Percentiles rank a stretch among this genome's conserved stretches.
Evolutionary conservation across 2,888 invertebrate genomes (phyloP).

Genomic region (Tridacna crocea): DNA sequence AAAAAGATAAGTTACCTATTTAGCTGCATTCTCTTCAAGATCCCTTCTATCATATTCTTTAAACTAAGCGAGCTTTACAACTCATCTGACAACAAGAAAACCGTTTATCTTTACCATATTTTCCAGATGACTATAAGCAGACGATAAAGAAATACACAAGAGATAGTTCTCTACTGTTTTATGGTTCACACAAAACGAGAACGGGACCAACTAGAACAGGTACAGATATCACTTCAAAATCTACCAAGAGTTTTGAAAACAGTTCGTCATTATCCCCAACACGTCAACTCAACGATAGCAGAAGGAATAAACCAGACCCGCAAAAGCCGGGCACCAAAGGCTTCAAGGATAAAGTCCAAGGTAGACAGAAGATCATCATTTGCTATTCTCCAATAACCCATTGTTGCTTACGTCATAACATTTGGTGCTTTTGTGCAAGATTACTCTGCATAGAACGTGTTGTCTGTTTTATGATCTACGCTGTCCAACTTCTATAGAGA

Average conservation of each 20-base stretch:
- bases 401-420: too few relatives aligned
- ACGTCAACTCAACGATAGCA: not conserved
- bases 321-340: not conserved
- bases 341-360: not conserved
- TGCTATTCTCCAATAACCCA: too few relatives aligned
- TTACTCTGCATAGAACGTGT: too few relatives aligned
- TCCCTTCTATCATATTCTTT: too few relatives aligned
- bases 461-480: too few relatives aligned
- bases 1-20: too few relatives aligned
- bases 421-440: too few relatives aligned
- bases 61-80: too few relatives aligned
- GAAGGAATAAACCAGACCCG: not conserved
- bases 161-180: not conserved
- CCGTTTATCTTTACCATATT: too few relatives aligned
- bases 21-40: too few relatives aligned
- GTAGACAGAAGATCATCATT: not conserved
- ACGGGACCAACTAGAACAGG: not conserved
- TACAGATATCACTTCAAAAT: not conserved
- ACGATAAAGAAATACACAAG: slow-evolving; percentile 1
- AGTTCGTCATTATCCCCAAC: not conserved
- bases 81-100: too few relatives aligned
- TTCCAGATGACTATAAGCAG: not conserved
- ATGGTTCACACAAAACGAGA: not conserved
- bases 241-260: not conserved
- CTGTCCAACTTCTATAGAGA: too few relatives aligned